These are phyloP conservation scores for Gonocerus acuteangulatus DNA, from an alignment of 2,888 invertebrate species.

Conservation along the genomic window DNA sequence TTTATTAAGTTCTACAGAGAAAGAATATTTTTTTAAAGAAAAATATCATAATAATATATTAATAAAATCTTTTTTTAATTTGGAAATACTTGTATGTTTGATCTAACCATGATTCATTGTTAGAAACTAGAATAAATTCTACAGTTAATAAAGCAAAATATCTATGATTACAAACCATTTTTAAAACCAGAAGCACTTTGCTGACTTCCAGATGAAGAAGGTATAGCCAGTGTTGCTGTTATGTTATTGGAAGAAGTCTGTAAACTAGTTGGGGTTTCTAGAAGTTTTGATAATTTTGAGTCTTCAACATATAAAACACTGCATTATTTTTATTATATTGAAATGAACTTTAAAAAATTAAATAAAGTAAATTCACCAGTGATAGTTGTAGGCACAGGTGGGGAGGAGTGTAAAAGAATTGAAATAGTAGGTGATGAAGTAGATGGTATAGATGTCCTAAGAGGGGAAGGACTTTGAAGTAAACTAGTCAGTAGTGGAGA, in stretches of 20 bases:
- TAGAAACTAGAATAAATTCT: no score
- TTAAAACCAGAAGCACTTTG: no score
- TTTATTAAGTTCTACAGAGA: no score
- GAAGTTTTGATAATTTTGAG: slow-evolving; percentile 8
- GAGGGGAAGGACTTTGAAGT: slow-evolving; percentile 61
- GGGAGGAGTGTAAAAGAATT: slow-evolving; percentile 47
- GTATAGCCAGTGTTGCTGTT: not conserved
- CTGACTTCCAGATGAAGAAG: not conserved
- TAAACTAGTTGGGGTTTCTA: not conserved
- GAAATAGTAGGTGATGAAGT: slow-evolving; percentile 48
- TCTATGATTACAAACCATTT: no score
- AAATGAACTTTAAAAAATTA: not conserved
- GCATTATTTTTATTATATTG: not conserved
- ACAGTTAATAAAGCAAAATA: no score
- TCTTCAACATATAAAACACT: not conserved
- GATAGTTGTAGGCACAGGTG: slow-evolving; percentile 33
- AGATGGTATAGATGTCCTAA: slow-evolving; percentile 41
- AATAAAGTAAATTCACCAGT: slow-evolving; percentile 15
- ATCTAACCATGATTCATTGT: no score
- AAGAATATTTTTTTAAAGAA: no score
- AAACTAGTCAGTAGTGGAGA: slow-evolving; percentile 72
- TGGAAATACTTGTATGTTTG: no score
- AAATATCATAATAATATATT: no score
- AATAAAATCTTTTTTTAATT: no score
- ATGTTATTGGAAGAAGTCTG: not conserved